These are phyloP conservation scores for Sylvietta virens DNA, from an alignment of 2,113 vertebrate genomes.

Conservation along the genomic window DNA sequence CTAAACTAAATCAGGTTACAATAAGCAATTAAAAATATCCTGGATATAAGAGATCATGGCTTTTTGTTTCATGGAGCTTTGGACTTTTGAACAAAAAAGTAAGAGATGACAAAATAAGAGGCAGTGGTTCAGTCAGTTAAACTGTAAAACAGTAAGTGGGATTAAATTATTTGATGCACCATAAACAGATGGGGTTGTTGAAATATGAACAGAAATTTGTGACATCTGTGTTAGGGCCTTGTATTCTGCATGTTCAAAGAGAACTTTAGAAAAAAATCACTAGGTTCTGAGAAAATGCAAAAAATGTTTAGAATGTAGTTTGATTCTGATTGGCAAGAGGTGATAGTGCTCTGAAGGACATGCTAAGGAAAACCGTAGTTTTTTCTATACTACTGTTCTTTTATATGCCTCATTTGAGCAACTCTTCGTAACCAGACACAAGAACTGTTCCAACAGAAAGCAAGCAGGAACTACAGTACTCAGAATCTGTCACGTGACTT, in stretches of 20 bases:
- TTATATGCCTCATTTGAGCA: not conserved
- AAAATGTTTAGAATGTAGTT: not conserved
- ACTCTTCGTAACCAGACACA: not conserved
- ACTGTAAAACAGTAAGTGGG: not conserved
- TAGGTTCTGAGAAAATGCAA: not conserved
- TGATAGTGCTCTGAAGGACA: not conserved
- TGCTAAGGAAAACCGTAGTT: not conserved
- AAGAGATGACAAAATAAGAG: not conserved
- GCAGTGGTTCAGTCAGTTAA: not conserved
- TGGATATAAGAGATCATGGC: not conserved
- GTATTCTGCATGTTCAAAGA: not conserved
- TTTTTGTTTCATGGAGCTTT: not conserved
- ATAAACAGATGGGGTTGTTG: not conserved
- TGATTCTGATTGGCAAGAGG: not conserved
- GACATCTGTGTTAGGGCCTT: not conserved
- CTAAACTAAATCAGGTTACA: not conserved
- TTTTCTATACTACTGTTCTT: not conserved
- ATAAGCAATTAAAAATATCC: not conserved
- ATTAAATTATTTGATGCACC: not conserved
- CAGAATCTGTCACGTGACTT: not conserved
- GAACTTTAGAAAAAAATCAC: not conserved
- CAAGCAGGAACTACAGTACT: not conserved
- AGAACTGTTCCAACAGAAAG: not conserved
- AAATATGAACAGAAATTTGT: not conserved
- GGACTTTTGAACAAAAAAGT: not conserved